Base-by-base conservation (phyloP, 1,140 invertebrate genomes). In the Reticulitermes speratus region DNA sequence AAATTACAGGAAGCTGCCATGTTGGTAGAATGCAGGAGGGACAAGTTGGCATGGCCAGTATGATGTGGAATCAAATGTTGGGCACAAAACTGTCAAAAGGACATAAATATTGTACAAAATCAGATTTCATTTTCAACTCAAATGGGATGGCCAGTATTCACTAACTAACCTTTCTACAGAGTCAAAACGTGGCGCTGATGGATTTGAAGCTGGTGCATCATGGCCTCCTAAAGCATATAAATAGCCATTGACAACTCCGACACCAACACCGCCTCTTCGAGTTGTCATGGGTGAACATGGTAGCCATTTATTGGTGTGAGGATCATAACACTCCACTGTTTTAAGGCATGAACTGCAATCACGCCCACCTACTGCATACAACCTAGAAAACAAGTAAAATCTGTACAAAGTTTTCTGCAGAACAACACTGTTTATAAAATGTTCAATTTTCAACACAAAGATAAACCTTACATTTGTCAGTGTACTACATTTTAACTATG, bases 301-400 rank as follows among this genome's bases (percentile, higher is more conserved):
- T 44, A 93, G 95, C 98, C 98, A 99, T 88, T 95, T 95, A 91
- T 98, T 97, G 11, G 95, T 97, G 88, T 97, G 95, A 21, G 97
- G 96, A 92, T 98, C 96, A 90, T 97, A 99, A 89, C 96, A 96
- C 91, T 99, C 98, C 0, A 99, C 97, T 87, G 96, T 97, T 87
- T 96, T 94, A 88, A 99, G 93, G 89, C 98, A 98, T 0, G 96
- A 96, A 88, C 96, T 96, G 45, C 97, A 97, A 91, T 99, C 98
- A 87, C 98, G 94, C 21, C 98, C 98, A 84, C 98, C 98, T 32
- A 98, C 97, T 21, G 97, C 97, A 92, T 98, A 99, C 81, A 99
- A 92, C 89, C 94, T 95, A 87, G 44, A 91, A 89, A 87, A 83
- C 82, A 83, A 82, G 86, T 9, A 87, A 88, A 65, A 85, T 16